Base-by-base conservation (phyloP, 2,888 invertebrate species). In the Chrysina gloriosa region DNA sequence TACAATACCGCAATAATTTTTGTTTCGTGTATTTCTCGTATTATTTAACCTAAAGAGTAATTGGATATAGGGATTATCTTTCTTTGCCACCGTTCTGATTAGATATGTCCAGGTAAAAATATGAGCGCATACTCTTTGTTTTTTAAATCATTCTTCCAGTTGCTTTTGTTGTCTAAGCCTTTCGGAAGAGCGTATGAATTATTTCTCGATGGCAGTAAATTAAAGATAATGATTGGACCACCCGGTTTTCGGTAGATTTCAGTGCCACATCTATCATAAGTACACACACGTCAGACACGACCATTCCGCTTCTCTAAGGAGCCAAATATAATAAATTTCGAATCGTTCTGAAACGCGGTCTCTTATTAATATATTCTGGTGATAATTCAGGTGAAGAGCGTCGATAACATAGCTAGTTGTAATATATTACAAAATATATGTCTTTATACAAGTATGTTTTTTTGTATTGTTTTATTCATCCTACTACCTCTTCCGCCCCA, bases 191-290 rank as follows among this genome's bases (percentile, higher is more conserved):
- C 54, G 52, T 52, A 67, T 61, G 67, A 63, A 61, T 67, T 66
- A 66, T 47, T 67, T 67, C 52, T 64, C 67, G 63, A 61, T 69
- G 71, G 67, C 72, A 70, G 74, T 76, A 76, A 75, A 75, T 74
- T 75, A 74, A 72, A 69, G 71, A 71, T 76, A 76, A 76, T 74
- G 76, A 75, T 71, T 72, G 70, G 76, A 76, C 76, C 76, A 76
- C 76, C 76, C 76, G 73, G 76, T 73, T 73, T 73, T 74, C 73
- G 67, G 67, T 71, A 70, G 69, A 70, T 70, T 69, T 69, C 72
- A 72, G 70, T 72, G 72, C 73, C 72, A 69, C 73, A 75, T 75
- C 73, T 71, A 75, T 75, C 75, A 74, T 74, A 72, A 63, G 67
- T 69, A 71, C 70, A 70, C 72, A 71, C 69, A 70, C 68, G 69